Base-by-base conservation (phyloP, 2,888 invertebrate species). In the Elegia similella region DNA sequence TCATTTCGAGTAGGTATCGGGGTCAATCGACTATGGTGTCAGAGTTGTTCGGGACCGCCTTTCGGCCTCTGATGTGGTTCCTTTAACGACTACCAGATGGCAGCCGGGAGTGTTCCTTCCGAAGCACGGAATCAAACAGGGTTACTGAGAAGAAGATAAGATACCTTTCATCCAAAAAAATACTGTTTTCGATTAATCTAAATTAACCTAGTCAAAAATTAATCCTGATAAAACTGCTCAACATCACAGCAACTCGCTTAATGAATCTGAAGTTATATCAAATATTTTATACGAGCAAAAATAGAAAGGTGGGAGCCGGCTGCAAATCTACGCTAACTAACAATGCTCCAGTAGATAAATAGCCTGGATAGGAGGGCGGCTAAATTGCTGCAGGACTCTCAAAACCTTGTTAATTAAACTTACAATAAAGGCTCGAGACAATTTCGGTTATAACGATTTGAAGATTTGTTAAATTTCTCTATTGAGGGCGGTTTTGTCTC, bases 181-280 rank as follows among this genome's bases (percentile, higher is more conserved):
- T 23, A 5, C 23, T 23, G 2, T 23, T 23, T 23, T 23, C 23
- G 5, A 3, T 5, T 2, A 23, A 23, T 23, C 23, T 23, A 23
- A 23, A 23, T 3, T 5, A 23, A 23, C 23, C 23, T 23, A 23
- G 23, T n/a, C 1, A 15, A 30, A 48, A 48, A 48, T 30, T 30
- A 48, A 48, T 29, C 30, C 7, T 10, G 17, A 34, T 50, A 50
- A 50, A 50, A 50, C 50, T 50, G 17, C 12, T 34, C 34, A 16
- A 34, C 34, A 12, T 10, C 12, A 34, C 50, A 34, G 32, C 32
- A 50, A 50, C 34, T 50, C 50, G 16, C 34, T 34, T 50, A 50
- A 50, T 50, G 50, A 50, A 50, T 50, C 50, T 50, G 16, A 50
- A 50, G 50, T 50, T 50, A 50, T 50, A 50, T 50, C 32, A 50